phyloP scores from a whole-genome alignment of 2,797 vertebrate species.

The Erpetoichthys calabaricus region DNA sequence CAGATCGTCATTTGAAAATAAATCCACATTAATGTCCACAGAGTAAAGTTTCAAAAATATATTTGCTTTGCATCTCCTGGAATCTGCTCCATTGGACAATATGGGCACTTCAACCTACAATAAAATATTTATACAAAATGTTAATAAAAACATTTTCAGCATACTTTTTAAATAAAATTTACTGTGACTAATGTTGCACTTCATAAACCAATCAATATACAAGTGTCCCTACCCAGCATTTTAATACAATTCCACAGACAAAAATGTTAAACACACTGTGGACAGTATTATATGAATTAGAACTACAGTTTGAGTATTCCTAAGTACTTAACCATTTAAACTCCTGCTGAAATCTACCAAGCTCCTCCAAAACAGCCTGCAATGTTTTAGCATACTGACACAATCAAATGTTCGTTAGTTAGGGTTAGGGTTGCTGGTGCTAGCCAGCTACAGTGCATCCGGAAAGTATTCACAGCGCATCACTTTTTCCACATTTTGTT shows the following conservation, averaged over 20 bases:
- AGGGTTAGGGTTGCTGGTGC: too few relatives aligned
- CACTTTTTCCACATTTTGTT: too few relatives aligned
- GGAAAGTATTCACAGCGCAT: too few relatives aligned
- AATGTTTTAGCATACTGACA: background rate
- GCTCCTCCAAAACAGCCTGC: slow-evolving; percentile 4
- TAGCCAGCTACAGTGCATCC: too few relatives aligned
- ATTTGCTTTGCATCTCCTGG: slow-evolving; percentile 70
- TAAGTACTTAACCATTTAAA: too few relatives aligned
- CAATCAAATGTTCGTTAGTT: too few relatives aligned
- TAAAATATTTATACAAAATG: background rate
- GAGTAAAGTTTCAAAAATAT: slow-evolving; percentile 52
- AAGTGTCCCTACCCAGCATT: slow-evolving; percentile 4
- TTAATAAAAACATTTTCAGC: slow-evolving; percentile 20
- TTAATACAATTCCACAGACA: background rate
- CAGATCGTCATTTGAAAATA: background rate
- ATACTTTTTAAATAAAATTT: background rate
- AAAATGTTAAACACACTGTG: background rate
- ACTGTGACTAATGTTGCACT: slow-evolving; percentile 1
- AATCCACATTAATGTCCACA: too few relatives aligned
- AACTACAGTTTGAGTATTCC: too few relatives aligned
- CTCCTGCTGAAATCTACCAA: background rate
- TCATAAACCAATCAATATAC: slow-evolving; percentile 1
- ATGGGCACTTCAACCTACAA: slow-evolving; percentile 67
- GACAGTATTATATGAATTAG: too few relatives aligned
- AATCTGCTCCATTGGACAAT: slow-evolving; percentile 71